Base-by-base conservation (phyloP, 1,140 invertebrate genomes). In the Paramacrobiotus metropolitanus region DNA sequence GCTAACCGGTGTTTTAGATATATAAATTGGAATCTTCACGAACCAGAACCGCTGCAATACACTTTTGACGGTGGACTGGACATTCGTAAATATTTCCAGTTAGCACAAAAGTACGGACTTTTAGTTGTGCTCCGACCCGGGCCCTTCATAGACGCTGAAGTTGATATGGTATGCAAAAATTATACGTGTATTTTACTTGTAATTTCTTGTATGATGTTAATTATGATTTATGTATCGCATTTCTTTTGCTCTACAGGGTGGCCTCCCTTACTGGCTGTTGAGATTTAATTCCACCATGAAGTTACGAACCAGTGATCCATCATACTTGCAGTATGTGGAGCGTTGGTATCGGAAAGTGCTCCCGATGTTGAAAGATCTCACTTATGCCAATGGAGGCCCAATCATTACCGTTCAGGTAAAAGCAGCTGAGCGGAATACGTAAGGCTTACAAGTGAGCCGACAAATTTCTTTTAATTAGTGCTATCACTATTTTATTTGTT, bases 11-110 rank as follows among this genome's bases (percentile, higher is more conserved):
- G n/a, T n/a, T 63, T 55, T 63, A 88, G 86, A 2, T 91, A 93
- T 70, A 82, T 95, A 0, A 87, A 92, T 69, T 96, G 91, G 91
- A 89, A 85, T 67, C 76, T 81, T 55, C 92, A 96, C 72, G 86
- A 96, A 74, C 82, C 85, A 0, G 75, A 79, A 60, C 78, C 81
- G 59, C 74, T 80, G 40, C 75, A 78, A 55, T 83, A 80, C 68
- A 72, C 79, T 62, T 93, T 91, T 77, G 70, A 77, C 30, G 86
- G 83, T 0, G 82, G 88, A 61, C 78, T 80, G 4, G 83, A 95
- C 73, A 65, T 94, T 30, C 70, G 76, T 18, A 67, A 76, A 60
- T 95, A 91, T 69, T 75, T 96, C n/a, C 73, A 80, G 65, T 74
- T 81, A 2, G 89, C 89, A 0, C 77, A 87, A 63, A 80, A 86